A percentile compares a stretch with the other conserved stretches of the same genome.
Conservation (phyloP, 1,140 invertebrate species). For the Babylonia areolata region DNA sequence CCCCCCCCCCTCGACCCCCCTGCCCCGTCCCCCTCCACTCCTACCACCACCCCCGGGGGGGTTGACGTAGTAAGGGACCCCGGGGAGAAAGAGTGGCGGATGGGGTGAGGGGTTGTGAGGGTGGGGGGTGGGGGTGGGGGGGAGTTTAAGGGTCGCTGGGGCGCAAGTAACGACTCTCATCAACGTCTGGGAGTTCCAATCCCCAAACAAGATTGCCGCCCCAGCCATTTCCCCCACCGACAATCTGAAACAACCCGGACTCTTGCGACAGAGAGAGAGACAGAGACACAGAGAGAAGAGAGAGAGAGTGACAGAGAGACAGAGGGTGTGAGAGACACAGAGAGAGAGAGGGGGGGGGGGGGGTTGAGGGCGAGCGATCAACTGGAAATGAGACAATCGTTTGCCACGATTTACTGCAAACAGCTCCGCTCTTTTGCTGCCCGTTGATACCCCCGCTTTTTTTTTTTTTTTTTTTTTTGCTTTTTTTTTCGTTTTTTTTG, state of each 20-base stretch:
- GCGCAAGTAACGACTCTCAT: constrained; percentile 33
- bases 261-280: no score
- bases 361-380: neutral
- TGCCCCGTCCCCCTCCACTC: neutral
- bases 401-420: constrained; percentile 13
- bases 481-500: no score
- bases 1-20: neutral
- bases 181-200: constrained; percentile 29
- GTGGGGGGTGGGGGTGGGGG: neutral
- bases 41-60: no score
- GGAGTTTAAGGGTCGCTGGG: neutral
- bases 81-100: no score
- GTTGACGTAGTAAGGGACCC: no score
- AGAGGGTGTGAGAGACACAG: no score
- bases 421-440: neutral
- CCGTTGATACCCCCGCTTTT: neutral
- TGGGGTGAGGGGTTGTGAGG: neutral
- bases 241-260: constrained; percentile 9
- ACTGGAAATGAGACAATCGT: constrained; percentile 27
- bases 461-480: neutral
- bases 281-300: no score
- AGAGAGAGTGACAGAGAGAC: no score
- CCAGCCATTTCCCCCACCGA: constrained; percentile 21
- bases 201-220: constrained; percentile 38
- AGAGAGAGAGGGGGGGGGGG: neutral